phyloP scores from a whole-genome alignment of 2,888 invertebrate species.

The Agonopterix subpropinquella region DNA sequence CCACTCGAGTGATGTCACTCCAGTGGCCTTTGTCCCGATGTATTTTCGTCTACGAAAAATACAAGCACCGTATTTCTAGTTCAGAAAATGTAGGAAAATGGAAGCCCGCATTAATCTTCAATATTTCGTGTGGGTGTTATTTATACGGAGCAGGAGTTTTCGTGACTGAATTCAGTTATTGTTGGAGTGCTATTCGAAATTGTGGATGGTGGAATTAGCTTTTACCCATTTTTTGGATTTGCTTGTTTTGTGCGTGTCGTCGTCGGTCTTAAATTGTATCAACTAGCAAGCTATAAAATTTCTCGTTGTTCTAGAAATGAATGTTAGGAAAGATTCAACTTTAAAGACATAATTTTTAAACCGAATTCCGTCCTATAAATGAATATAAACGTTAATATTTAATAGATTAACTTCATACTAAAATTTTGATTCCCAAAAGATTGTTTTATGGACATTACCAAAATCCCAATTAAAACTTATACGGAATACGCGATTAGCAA shows the following conservation, averaged over 20 bases:
- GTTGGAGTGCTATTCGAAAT: not conserved
- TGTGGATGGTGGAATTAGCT: not conserved
- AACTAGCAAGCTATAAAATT: too few relatives aligned
- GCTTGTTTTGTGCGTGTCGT: too few relatives aligned
- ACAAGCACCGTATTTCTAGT: not conserved
- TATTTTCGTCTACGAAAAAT: conserved; percentile 6
- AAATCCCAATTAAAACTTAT: conserved; percentile 53
- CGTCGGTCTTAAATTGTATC: not conserved
- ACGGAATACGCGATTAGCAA: conserved; percentile 49
- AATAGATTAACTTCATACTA: too few relatives aligned
- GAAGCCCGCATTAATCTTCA: not conserved
- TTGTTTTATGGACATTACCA: too few relatives aligned
- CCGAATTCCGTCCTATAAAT: too few relatives aligned
- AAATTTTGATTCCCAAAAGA: too few relatives aligned
- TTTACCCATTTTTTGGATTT: too few relatives aligned
- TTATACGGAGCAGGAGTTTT: too few relatives aligned
- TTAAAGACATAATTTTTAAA: too few relatives aligned
- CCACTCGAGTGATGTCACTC: conserved; percentile 9
- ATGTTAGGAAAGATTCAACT: too few relatives aligned
- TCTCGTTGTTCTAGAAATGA: too few relatives aligned
- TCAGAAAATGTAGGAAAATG: not conserved
- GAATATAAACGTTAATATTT: too few relatives aligned
- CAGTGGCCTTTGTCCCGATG: conserved; percentile 4
- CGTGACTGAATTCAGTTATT: not conserved
- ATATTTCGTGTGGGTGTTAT: not conserved